Evolutionary conservation across 2,888 invertebrate species (phyloP), one percentile per base, ranked within the genome.

Genomic region (Tupiocoris notatus): DNA sequence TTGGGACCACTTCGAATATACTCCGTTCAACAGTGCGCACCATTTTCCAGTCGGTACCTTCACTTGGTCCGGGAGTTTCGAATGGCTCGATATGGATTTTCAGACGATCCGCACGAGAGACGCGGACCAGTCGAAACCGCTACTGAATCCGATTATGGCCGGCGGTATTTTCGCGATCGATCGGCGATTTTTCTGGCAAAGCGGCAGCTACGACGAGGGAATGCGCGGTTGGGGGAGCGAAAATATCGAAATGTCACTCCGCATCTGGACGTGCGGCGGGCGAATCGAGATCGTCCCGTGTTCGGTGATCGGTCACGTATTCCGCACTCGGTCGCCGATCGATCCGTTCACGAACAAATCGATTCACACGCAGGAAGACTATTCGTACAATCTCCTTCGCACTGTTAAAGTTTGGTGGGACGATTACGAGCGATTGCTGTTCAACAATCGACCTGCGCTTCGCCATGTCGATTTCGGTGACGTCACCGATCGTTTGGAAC

Each of bases 141-240:
- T n/a, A 54, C 76, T 77, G 64, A 93, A 95, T 0, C 97, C 98
- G 0, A 98, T 98, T 0, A 98, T 98, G 97, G 96, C 98, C 16
- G 98, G 98, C 0, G 98, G 98, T 0, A 84, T 98, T 77, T 96
- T 98, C 86, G 98, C 97, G 0, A 95, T 96, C 71, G 54, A 62
- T 16, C 88, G 95, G 71, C 88, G 91, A 74, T 98, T 94, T 85
- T 98, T 96, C 86, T 98, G 96, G 93, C 92, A 97, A 84, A 85
- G 92, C 78, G 95, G 95, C n/a, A 92, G 94, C 1, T 97, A 97
- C 83, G 98, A 98, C 83, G 92, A 94, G 80, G 94, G 91, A 79
- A 98, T 98, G 98, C 94, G 95, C 78, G 94, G 95, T 79, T 96
- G 96, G 96, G 96, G 96, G 59, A 96, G 96, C 0, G 98, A 98